Conservation (phyloP, 2,113 vertebrate species). For the Psephotus haematonotus region DNA sequence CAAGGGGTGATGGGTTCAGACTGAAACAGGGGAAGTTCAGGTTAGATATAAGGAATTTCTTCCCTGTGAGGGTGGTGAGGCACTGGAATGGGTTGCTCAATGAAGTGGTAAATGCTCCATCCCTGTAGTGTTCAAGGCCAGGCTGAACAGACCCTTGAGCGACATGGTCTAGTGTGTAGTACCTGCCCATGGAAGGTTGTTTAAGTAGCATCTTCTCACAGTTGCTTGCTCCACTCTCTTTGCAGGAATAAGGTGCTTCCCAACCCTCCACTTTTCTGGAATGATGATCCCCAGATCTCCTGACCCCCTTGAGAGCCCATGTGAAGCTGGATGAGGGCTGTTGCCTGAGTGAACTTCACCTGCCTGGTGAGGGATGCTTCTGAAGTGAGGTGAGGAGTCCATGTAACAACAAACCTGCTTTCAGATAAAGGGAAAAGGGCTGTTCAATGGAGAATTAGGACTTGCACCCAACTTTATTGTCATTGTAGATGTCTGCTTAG, state of each 20-base stretch:
- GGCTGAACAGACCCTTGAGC: neutral
- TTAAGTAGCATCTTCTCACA: rapidly evolving
- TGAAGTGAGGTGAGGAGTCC: neutral
- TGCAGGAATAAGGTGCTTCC: neutral
- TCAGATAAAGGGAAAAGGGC: neutral
- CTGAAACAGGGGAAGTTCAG: neutral
- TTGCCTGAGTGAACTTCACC: neutral
- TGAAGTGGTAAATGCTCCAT: neutral
- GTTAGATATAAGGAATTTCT: neutral
- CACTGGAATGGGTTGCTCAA: neutral
- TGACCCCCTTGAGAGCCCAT: rapidly evolving
- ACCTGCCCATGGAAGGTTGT: neutral
- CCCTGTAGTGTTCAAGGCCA: neutral
- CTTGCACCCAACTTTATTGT: neutral
- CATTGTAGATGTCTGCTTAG: neutral
- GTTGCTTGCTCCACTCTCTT: neutral
- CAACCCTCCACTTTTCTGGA: rapidly evolving
- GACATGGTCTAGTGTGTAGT: too few relatives aligned
- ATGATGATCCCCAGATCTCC: too few relatives aligned
- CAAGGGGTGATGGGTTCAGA: neutral
- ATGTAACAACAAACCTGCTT: rapidly evolving
- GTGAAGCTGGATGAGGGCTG: neutral
- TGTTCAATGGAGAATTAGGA: neutral
- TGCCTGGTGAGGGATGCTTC: neutral
- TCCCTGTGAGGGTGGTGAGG: neutral